These are phyloP conservation scores for Nemapogon koenigi DNA, from an alignment of 2,888 invertebrate genomes.

Conservation along the genomic window DNA sequence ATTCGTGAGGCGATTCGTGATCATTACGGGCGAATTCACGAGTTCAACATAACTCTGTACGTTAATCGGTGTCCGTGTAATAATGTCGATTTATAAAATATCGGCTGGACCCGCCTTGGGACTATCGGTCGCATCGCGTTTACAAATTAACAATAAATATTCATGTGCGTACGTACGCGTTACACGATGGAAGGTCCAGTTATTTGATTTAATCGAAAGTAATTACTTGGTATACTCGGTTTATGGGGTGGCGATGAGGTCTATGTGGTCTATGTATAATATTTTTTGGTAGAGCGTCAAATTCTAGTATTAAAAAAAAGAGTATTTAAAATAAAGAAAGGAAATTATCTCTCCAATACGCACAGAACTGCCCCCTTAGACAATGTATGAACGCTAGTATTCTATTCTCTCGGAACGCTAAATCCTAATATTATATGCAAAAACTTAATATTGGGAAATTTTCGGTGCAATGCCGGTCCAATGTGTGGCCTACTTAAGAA, in stretches of 20 bases:
- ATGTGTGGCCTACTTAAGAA: too few species aligned
- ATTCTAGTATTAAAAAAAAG: neutral
- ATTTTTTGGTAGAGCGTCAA: neutral
- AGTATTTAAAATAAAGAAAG: neutral
- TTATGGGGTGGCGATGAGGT: neutral
- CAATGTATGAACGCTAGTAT: too few species aligned
- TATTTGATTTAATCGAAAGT: slow-evolving; percentile 8
- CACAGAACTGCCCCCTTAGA: too few species aligned
- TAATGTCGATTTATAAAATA: slow-evolving; percentile 46
- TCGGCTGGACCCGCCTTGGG: slow-evolving; percentile 40
- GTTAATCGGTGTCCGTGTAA: slow-evolving; percentile 36
- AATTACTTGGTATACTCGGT: neutral
- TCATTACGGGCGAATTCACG: slow-evolving; percentile 6
- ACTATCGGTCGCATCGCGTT: slow-evolving; percentile 37
- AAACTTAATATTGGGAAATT: too few species aligned
- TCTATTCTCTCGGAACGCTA: too few species aligned
- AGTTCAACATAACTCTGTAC: slow-evolving; percentile 32
- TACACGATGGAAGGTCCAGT: slow-evolving; percentile 4
- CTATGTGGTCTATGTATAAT: neutral
- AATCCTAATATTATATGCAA: too few species aligned
- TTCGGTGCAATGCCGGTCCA: too few species aligned
- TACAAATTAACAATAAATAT: slow-evolving; percentile 60
- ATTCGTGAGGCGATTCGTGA: slow-evolving; percentile 5
- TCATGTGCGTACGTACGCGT: slow-evolving; percentile 33
- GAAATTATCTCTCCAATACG: too few species aligned